Conservation (phyloP, 2,113 vertebrate genomes). For the Centropristis striata region DNA sequence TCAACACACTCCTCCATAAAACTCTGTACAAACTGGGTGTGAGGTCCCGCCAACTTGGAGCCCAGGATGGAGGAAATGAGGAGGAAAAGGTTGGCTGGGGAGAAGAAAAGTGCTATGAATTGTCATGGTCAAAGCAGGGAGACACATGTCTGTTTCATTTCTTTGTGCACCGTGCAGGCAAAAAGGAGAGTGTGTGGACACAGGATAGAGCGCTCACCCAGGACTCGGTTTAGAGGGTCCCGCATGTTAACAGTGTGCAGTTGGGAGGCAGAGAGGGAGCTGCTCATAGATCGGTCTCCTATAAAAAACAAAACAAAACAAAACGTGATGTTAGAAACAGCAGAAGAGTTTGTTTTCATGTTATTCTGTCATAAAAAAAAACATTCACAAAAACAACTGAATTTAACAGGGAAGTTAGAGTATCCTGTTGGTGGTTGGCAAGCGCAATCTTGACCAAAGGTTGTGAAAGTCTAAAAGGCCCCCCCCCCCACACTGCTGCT, state of each 20-base stretch:
- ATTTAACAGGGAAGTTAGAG: constrained; percentile 10
- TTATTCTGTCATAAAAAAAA: background rate
- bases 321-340: background rate
- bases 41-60: constrained; percentile 93
- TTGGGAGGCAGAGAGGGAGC: constrained; percentile 95
- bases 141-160: background rate
- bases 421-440: background rate
- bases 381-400: background rate
- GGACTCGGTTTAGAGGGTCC: constrained; percentile 94
- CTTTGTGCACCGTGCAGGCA: background rate
- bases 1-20: constrained; percentile 98
- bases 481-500: background rate
- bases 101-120: background rate
- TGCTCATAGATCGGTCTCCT: constrained; percentile 96
- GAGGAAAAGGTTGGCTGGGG: constrained; percentile 95
- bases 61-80: constrained; percentile 95
- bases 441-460: background rate
- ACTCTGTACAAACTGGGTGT: constrained; percentile 99
- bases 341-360: background rate
- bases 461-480: constrained; percentile 9
- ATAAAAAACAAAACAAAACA: no score
- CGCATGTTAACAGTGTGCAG: constrained; percentile 98
- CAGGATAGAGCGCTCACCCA: constrained; percentile 88
- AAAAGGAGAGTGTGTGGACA: no score
- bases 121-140: background rate